Evolutionary conservation across 2,888 invertebrate genomes (phyloP), one percentile per base, ranked within the genome.

Genomic region (Heliconius aoede): DNA sequence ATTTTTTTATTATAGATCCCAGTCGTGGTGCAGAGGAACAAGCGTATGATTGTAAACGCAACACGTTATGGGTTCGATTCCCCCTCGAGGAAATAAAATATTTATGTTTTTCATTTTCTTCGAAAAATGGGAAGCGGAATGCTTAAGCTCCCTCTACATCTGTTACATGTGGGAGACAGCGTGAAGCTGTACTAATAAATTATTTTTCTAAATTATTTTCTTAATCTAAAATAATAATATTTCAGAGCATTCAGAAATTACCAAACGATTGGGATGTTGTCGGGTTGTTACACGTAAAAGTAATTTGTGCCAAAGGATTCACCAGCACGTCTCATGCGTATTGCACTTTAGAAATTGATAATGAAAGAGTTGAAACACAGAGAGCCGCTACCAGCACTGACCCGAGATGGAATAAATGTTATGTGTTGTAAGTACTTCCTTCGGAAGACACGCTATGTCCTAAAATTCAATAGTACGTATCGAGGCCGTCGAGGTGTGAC

Each of bases 301-400:
- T 94, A 26, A 82, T 90, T 3, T 86, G 87, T 15, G 93, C 91
- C 0, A 90, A 84, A 60, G 94, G 94, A 0, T 76, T 94, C 15
- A 82, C 80, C 8, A 88, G 89, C 0, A 90, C 86, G 72, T 88
- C 90, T 0, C 87, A 85, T 55, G 89, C 91, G 0, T 93, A 91
- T 78, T 93, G 93, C 79, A 87, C 88, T 0, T 73, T 94, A 28
- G 91, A 92, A 80, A 79, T 94, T 18, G 93, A 93, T 78, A 93
- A 94, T 78, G 91, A 92, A 78, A 86, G 87, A 69, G 88, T 94
- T 2, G 89, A 90, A 78, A 93, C 93, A 0, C 90, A 89, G 13
- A 85, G 84, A 18, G 84, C 83, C 4, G 83, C 83, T 0, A 81
- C 85, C n/a, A 84, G 80, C 62, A 40, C 86, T 0, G 91, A 91